Base-by-base conservation (phyloP, 2,113 vertebrate genomes). In the Stegostoma tigrinum region DNA sequence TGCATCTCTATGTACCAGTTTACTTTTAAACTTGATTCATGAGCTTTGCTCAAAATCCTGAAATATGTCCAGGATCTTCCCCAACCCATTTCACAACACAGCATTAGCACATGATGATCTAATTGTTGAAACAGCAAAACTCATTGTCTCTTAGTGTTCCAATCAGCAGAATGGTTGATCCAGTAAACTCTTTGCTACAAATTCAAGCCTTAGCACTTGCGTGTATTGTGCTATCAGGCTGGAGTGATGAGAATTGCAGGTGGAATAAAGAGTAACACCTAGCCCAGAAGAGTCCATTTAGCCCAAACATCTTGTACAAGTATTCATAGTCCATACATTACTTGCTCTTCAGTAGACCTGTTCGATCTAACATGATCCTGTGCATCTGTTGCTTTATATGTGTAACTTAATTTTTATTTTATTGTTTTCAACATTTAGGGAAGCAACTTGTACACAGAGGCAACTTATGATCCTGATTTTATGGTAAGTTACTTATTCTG, bases 401-500 rank as follows among this genome's bases (percentile, higher is more conserved):
- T 66, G 34, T 67, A 64, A 93, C 89, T n/a, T 90, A 12, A 67
- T 93, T 4, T 38, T 38, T 38, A 30, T 66, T 66, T 93, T 93
- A 42, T 19, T 93, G 89, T 23, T 6, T 42, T 66, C 89, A 91
- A 91, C 64, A 64, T 61, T 61, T 42, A 93, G 89, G 89, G 89
- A n/a, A 93, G 89, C 89, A 93, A 93, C 21, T 93, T 93, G 14
- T 93, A 93, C 89, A 93, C 89, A 38, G 89, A 93, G 89, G 89
- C 89, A 93, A 93, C n/a, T 8, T 93, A 93, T 38, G 89, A 93
- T 93, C 89, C 89, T 10, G 89, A 93, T 93, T 93, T 93, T 38
- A 93, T 93, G 89, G 89, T 93, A 66, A 93, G 89, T 93, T 91
- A 55, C 34, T 66, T 93, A 23, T 66, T 38, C 89, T 66, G n/a